phyloP scores from a whole-genome alignment of 2,888 invertebrate species.

The Antheraea yamamai region DNA sequence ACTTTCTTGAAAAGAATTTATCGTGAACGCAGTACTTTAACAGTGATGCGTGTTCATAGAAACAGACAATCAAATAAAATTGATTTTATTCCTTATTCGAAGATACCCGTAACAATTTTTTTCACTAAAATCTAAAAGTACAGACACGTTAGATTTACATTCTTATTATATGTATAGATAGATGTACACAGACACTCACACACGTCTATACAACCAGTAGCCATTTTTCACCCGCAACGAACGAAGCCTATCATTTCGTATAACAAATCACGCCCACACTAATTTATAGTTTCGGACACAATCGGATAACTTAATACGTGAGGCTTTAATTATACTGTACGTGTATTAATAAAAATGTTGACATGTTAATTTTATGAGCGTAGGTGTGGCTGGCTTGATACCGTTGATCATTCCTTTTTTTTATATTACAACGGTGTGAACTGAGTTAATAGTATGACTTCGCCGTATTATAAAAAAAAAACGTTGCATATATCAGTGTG shows the following conservation, averaged over 20 bases:
- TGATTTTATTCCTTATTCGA: too few relatives aligned
- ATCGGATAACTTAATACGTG: conserved; percentile 31
- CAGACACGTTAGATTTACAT: too few relatives aligned
- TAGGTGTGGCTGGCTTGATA: conserved; percentile 25
- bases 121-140: too few relatives aligned
- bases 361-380: conserved; percentile 50
- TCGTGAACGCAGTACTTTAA: too few relatives aligned
- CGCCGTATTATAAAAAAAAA: neutral
- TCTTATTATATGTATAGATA: too few relatives aligned
- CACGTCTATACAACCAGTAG: conserved; percentile 19
- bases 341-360: conserved; percentile 50
- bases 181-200: neutral
- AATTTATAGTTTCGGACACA: conserved; percentile 17
- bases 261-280: conserved; percentile 18
- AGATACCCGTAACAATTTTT: too few relatives aligned
- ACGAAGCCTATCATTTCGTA: conserved; percentile 20
- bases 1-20: too few relatives aligned
- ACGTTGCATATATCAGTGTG: too few relatives aligned
- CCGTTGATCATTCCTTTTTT: conserved; percentile 16
- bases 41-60: too few relatives aligned
- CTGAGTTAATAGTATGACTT: neutral
- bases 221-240: conserved; percentile 3
- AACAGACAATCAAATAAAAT: too few relatives aligned
- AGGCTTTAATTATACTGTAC: conserved; percentile 50
- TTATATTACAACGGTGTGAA: conserved; percentile 15